phyloP scores from a whole-genome alignment of 2,797 vertebrate species.

The Pseudocheirus occidentalis region DNA sequence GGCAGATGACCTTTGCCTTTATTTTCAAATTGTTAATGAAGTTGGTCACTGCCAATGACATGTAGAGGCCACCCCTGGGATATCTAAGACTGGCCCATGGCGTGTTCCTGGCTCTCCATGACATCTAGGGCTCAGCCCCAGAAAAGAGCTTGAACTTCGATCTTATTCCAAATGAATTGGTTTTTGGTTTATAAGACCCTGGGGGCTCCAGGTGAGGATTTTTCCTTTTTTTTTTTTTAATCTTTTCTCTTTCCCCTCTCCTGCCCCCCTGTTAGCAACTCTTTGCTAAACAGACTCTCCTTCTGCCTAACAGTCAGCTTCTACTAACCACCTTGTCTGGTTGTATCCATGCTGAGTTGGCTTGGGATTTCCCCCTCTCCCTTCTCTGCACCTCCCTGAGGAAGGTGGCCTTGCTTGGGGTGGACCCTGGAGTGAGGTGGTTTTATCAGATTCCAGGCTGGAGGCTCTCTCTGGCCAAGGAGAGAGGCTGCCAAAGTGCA shows the following conservation, averaged over 20 bases:
- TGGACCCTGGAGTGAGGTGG: not conserved
- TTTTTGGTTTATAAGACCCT: slow-evolving; percentile 81
- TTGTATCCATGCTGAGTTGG: not conserved
- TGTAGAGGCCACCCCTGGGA: not conserved
- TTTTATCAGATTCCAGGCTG: not conserved
- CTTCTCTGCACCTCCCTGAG: not conserved
- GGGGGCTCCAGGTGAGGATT: slow-evolving; percentile 67
- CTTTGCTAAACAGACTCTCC: slow-evolving; percentile 23
- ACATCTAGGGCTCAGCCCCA: not conserved
- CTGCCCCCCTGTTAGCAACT: not conserved
- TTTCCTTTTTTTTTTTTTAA: not conserved
- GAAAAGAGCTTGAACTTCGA: not conserved
- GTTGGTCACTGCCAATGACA: not conserved
- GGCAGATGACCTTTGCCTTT: not conserved
- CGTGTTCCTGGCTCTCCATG: not conserved
- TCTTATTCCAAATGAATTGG: slow-evolving; percentile 85
- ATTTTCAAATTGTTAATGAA: not conserved
- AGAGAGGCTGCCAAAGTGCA: not conserved
- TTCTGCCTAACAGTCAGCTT: not conserved
- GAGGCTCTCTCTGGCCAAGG: not conserved
- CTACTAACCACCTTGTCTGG: not conserved
- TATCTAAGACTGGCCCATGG: not conserved
- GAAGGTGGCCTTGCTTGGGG: not conserved
- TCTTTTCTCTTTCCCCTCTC: not conserved
- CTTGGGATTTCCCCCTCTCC: not conserved